Percentiles rank a stretch among this genome's conserved stretches.
phyloP scores from a whole-genome alignment of 2,888 invertebrate genomes.

The Rhimphoctona megacephalus region DNA sequence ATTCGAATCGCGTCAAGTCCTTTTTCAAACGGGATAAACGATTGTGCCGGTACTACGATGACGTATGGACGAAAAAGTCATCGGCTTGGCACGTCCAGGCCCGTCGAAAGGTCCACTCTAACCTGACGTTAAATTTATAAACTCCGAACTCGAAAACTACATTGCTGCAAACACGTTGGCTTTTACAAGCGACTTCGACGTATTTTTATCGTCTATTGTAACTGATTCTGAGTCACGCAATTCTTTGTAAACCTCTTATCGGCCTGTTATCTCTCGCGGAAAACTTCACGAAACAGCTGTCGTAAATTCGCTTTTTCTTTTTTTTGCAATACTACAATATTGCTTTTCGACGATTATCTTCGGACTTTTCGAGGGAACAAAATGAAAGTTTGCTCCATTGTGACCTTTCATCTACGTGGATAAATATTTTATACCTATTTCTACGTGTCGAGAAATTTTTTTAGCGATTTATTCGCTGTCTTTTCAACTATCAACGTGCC shows the following conservation, averaged over 20 bases:
- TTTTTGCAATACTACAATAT: not conserved
- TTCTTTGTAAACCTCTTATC: constrained; percentile 20
- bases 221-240: constrained; percentile 2
- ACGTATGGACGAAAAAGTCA: constrained; percentile 30
- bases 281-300: constrained; percentile 27
- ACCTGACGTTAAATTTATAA: constrained; percentile 25
- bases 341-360: not conserved
- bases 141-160: not conserved
- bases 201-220: not conserved
- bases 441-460: not conserved
- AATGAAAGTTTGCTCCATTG: not conserved
- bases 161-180: not conserved
- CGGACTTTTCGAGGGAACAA: not conserved
- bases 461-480: not conserved
- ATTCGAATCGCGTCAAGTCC: not conserved
- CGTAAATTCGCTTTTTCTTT: constrained; percentile 9
- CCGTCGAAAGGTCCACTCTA: constrained; percentile 28
- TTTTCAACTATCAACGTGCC: not conserved
- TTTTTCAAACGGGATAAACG: not conserved
- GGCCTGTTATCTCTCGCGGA: constrained; percentile 39
- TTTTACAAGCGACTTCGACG: not conserved
- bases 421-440: not conserved
- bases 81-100: constrained; percentile 49
- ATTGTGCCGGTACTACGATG: constrained; percentile 14
- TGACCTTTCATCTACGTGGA: constrained; percentile 20